Evolutionary conservation across 1,140 invertebrate genomes (phyloP), one percentile per base, ranked within the genome.

Genomic region (Bilobella aurantiaca): DNA sequence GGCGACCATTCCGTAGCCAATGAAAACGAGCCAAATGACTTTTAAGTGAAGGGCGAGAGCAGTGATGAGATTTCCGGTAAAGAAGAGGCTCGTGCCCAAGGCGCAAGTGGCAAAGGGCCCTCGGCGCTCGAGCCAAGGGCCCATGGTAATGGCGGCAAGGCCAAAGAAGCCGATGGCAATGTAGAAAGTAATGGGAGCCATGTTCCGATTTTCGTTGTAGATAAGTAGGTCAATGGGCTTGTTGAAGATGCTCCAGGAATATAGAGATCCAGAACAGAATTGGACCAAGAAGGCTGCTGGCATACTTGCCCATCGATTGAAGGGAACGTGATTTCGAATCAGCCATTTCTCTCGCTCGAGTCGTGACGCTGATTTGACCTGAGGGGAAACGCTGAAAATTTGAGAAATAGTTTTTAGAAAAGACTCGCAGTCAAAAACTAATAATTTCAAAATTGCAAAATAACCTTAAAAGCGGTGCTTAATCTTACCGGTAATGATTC

Each of bases 151-250:
- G 0, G 70, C 70, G 30, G 65, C 64, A 0, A 59, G 14, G 16
- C 70, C 70, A 1, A 72, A 42, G 30, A 67, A 61, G 25, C 61
- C 65, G 3, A 69, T 60, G 2, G 67, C 67, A 47, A 69, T 69
- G 62, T 69, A 69, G 25, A 72, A 72, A 23, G 67, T 64, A 25
- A 71, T 62, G n/a, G 66, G 69, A 25, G 69, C 69, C 37, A 58
- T 66, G n/a, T 58, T 62, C 14, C n/a, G 46, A 12, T 56, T 23
- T 12, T 65, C 16, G 1, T 64, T 67, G 37, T 68, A 65, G 21
- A 72, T 67, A 1, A 53, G 58, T 1, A 18, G 23, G 29, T 72
- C 70, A 21, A 72, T 69, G 18, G 70, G 70, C n/a, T 61, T 69
- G 29, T 72, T 68, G 30, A 72, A 68, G 16, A 72, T 65, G 23